Percentiles rank a stretch among this genome's conserved stretches.
phyloP scores from a whole-genome alignment of 1,140 invertebrate species.

The Chironomus striatipennis region DNA sequence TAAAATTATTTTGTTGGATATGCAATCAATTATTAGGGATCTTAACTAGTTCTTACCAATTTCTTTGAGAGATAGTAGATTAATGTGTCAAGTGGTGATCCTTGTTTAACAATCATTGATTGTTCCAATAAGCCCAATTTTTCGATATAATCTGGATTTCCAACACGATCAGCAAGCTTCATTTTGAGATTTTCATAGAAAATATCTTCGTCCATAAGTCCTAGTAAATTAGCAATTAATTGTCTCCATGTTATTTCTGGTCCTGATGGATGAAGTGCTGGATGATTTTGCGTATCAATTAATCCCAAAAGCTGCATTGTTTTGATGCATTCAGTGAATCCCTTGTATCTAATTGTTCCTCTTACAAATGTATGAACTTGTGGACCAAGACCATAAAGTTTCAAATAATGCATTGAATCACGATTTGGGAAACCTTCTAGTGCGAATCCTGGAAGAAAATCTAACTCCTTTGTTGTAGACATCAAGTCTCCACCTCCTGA shows the following conservation, averaged over 20 bases:
- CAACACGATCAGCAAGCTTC: constrained; percentile 66
- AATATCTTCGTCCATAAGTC: constrained; percentile 74
- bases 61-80: constrained; percentile 85
- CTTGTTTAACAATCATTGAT: constrained; percentile 70
- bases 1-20: no score
- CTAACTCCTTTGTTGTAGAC: constrained; percentile 62
- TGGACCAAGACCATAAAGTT: constrained; percentile 72
- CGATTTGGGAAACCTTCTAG: constrained; percentile 93
- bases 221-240: constrained; percentile 78
- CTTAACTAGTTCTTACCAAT: no score
- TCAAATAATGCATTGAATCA: constrained; percentile 83
- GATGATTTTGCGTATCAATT: constrained; percentile 76
- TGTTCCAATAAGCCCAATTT: constrained; percentile 80
- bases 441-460: constrained; percentile 94
- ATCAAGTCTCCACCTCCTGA: constrained; percentile 80
- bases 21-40: no score
- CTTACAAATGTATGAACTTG: constrained; percentile 83
- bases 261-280: constrained; percentile 84
- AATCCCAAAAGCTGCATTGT: constrained; percentile 80
- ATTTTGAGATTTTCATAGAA: constrained; percentile 90
- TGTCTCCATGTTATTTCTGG: constrained; percentile 95
- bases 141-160: constrained; percentile 64
- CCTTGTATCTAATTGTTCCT: constrained; percentile 83
- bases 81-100: constrained; percentile 86
- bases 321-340: constrained; percentile 81